Base-by-base conservation (phyloP, 2,797 vertebrate species). In the Phataginus tetradactyla region DNA sequence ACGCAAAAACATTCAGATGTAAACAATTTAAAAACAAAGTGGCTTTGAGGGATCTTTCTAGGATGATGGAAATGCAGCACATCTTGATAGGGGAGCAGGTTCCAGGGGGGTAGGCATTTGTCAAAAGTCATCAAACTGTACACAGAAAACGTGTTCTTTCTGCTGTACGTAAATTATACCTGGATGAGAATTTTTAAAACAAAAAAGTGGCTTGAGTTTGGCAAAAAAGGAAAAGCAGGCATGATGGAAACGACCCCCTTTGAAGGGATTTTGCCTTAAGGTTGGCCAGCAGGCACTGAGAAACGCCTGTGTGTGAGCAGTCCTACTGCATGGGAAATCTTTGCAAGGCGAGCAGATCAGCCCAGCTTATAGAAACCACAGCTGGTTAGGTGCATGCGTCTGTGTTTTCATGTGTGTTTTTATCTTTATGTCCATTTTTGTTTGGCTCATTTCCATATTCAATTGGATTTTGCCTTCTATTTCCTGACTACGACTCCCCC, bases 391-490 rank as follows among this genome's bases (percentile, higher is more conserved):
- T 42, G 71, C 61, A 27, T 4, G 57, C 25, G 2, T 80, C 77
- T 87, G 57, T 79, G 49, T 79, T 77, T 89, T 77, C 53, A 21
- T 77, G 29, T 78, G 94, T 45, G 20, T 71, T 71, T 53, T 3
- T 2, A 32, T 64, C 75, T 90, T 81, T 71, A 59, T 39, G 59
- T 72, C 74, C 88, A 57, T 66, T 86, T 90, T 64, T 39, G 51
- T 95, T 88, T 55, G 77, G 63, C 51, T 87, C 64, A 83, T 91
- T 77, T 92, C 92, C 32, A 77, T 39, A 9, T 34, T 96, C 39
- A 17, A 10, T 51, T 95, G 85, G 85, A 92, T 79, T 96, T 95
- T 94, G 86, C 74, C 86, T 90, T 63, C 69, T 85, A 0, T 95
- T 91, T 93, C 68, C 93, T 94, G 45, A 74, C 7, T 7, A 27